Percentiles rank a stretch among this genome's conserved stretches.
phyloP scores from a whole-genome alignment of 2,113 vertebrate species.

The Cervus canadensis region DNA sequence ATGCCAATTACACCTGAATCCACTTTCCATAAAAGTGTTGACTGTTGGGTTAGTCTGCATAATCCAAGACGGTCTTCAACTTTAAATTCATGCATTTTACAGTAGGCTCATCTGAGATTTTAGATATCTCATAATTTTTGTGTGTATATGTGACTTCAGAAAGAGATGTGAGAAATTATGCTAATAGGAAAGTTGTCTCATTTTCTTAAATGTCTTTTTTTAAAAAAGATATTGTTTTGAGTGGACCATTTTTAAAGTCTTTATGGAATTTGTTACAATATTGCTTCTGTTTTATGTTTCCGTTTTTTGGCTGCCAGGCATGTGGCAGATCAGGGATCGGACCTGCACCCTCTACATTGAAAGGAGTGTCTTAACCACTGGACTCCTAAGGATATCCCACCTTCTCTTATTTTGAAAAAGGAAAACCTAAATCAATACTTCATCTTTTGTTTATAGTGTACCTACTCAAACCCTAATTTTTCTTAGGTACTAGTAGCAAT shows the following conservation, averaged over 20 bases:
- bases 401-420: constrained; percentile 30
- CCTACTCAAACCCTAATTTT: background rate
- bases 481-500: background rate
- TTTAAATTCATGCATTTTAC: background rate
- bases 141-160: background rate
- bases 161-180: background rate
- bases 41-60: background rate
- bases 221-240: background rate
- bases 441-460: background rate
- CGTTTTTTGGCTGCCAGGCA: background rate
- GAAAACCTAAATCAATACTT: background rate
- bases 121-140: background rate
- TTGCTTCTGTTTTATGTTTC: background rate
- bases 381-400: background rate
- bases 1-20: background rate
- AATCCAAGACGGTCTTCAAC: background rate
- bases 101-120: background rate
- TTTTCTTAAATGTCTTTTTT: background rate
- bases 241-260: background rate
- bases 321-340: background rate
- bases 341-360: background rate
- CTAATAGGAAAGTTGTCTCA: background rate
- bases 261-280: background rate
- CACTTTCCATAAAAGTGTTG: background rate
- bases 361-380: background rate